Conservation (phyloP, 2,888 invertebrate species). For the Ganaspis brasiliensis region DNA sequence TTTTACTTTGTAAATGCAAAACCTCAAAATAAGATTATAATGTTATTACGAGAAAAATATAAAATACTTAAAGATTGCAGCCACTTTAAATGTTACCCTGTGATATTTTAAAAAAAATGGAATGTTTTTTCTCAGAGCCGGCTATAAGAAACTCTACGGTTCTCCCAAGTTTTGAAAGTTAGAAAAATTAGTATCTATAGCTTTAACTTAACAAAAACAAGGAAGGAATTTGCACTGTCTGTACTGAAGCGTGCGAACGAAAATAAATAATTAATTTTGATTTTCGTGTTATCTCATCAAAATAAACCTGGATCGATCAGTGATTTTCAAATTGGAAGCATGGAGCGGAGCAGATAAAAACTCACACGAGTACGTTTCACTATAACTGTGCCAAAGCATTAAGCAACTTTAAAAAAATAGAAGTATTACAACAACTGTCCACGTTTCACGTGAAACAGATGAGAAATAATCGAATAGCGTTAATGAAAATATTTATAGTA, state of each 20-base stretch:
- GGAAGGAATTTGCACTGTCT: constrained; percentile 45
- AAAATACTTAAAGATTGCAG: too few species aligned
- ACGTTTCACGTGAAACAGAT: too few species aligned
- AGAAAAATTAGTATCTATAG: constrained; percentile 46
- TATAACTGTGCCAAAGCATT: constrained; percentile 32
- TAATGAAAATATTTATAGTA: constrained; percentile 56
- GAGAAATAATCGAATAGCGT: constrained; percentile 57
- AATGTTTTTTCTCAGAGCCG: too few species aligned
- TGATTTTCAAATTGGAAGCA: constrained; percentile 47
- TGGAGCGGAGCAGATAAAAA: constrained; percentile 50
- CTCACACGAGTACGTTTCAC: constrained; percentile 49
- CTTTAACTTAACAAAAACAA: constrained; percentile 38
- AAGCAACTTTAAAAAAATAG: too few species aligned
- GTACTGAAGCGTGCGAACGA: too few species aligned
- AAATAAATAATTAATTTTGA: constrained; percentile 42
- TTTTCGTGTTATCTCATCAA: constrained; percentile 15
- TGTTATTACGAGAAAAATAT: too few species aligned
- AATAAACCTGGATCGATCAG: constrained; percentile 43
- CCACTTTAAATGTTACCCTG: too few species aligned
- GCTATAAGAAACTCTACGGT: too few species aligned
- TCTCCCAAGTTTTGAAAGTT: background rate
- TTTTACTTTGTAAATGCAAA: too few species aligned
- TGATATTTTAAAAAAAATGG: too few species aligned
- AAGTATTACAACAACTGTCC: constrained; percentile 56
- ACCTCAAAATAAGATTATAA: too few species aligned